These are phyloP conservation scores for Glaucopsyche alexis DNA, from an alignment of 2,888 invertebrate species.

Conservation along the genomic window DNA sequence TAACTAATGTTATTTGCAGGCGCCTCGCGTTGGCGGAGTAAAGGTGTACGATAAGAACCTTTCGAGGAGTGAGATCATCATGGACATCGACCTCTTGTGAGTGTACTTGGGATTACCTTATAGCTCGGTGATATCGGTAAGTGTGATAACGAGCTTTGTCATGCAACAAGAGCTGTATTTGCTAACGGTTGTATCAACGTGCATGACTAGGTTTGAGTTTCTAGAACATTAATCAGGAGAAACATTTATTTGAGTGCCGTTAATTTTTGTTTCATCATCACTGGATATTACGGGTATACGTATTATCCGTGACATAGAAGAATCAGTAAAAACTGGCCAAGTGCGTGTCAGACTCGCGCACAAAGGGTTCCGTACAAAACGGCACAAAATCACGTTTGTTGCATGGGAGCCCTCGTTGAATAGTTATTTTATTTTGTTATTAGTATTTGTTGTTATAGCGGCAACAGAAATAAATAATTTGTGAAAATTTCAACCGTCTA, in stretches of 20 bases:
- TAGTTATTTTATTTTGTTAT: too few species aligned
- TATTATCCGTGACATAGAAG: too few species aligned
- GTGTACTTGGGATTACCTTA: conserved; percentile 51
- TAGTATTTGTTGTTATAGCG: too few species aligned
- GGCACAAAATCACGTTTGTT: too few species aligned
- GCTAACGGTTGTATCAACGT: neutral
- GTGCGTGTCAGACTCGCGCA: too few species aligned
- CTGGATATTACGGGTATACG: neutral
- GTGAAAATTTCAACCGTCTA: too few species aligned
- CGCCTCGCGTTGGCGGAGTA: conserved; percentile 95
- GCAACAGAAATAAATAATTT: too few species aligned
- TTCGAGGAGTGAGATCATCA: conserved; percentile 95
- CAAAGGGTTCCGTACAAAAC: too few species aligned
- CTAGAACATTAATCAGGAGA: neutral
- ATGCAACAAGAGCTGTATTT: conserved; percentile 1
- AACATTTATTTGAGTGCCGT: neutral
- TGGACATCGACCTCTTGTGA: conserved; percentile 97
- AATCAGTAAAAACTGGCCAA: too few species aligned
- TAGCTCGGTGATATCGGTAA: neutral
- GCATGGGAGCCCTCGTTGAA: too few species aligned
- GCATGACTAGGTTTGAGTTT: neutral
- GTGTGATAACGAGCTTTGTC: conserved; percentile 28
- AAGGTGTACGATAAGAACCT: conserved; percentile 98
- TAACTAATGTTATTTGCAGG: conserved; percentile 79
- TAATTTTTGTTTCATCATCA: neutral